Evolutionary conservation across 2,797 vertebrate genomes (phyloP).

Genomic region (Cirrhinus mrigala): DNA sequence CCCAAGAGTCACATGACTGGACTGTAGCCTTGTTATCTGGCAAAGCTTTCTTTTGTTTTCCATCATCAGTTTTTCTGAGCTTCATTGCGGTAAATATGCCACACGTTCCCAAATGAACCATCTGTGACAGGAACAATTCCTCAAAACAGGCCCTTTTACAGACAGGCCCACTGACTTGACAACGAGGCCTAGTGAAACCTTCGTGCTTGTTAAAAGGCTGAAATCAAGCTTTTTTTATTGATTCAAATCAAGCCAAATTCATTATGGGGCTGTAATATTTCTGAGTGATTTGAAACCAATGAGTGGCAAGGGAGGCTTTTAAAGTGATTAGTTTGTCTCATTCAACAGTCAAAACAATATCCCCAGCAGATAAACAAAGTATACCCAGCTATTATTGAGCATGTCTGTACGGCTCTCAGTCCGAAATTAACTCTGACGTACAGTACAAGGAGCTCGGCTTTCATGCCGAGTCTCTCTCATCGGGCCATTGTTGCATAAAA

Average conservation of each 20-base stretch:
- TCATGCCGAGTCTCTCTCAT: constrained; percentile 40
- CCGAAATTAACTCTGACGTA: constrained; percentile 26
- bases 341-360: constrained; percentile 39
- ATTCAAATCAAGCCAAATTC: constrained; percentile 45
- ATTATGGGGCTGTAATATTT: constrained; percentile 35
- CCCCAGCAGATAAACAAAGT: constrained; percentile 15
- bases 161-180: constrained; percentile 13
- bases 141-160: not conserved
- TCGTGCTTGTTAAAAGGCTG: constrained; percentile 28
- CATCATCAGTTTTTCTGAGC: constrained; percentile 4
- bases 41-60: constrained; percentile 44
- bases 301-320: constrained; percentile 35
- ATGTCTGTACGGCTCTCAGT: not conserved
- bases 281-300: constrained; percentile 38
- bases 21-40: constrained; percentile 36
- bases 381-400: constrained; percentile 22
- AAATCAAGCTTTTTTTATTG: constrained; percentile 37
- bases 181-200: not conserved
- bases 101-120: constrained; percentile 37
- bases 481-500: constrained; percentile 51
- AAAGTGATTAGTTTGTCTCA: constrained; percentile 45
- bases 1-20: constrained; percentile 40
- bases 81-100: constrained; percentile 42
- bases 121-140: constrained; percentile 9
- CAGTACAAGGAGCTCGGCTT: constrained; percentile 39